Conservation (phyloP, 2,113 vertebrate genomes). For the Cyphomyrus discorhynchus region DNA sequence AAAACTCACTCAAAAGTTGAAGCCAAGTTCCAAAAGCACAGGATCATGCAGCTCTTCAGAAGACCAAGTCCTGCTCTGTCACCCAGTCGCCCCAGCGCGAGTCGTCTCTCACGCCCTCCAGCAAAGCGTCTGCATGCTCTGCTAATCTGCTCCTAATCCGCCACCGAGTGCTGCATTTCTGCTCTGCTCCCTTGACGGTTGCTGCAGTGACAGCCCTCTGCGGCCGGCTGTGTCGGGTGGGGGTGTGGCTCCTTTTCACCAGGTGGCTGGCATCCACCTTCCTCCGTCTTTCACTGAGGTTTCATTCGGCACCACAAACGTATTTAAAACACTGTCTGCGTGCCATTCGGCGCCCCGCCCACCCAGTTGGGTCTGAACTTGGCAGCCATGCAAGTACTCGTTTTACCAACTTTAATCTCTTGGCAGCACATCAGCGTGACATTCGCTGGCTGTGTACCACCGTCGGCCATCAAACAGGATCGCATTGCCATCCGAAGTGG, state of each 20-base stretch:
- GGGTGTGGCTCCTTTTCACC: not conserved
- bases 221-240: not conserved
- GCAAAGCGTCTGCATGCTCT: not conserved
- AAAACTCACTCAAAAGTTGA: not conserved
- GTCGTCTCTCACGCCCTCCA: not conserved
- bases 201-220: not conserved
- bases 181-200: not conserved
- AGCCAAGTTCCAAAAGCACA: not conserved
- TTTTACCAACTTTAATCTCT: slow-evolving; percentile 15
- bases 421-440: slow-evolving; percentile 12
- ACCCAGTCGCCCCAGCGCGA: not conserved
- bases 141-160: not conserved
- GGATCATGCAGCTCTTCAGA: slow-evolving; percentile 15
- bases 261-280: not conserved
- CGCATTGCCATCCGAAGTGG: not conserved
- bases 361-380: not conserved
- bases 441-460: slow-evolving; percentile 25
- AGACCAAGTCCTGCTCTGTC: not conserved
- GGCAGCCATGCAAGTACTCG: not conserved
- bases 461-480: not conserved
- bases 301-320: not conserved
- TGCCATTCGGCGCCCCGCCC: not conserved
- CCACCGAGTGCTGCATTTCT: not conserved
- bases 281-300: not conserved
- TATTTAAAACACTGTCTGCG: not conserved